Conservation (phyloP, 2,797 vertebrate genomes). For the Semaprochilodus insignis region DNA sequence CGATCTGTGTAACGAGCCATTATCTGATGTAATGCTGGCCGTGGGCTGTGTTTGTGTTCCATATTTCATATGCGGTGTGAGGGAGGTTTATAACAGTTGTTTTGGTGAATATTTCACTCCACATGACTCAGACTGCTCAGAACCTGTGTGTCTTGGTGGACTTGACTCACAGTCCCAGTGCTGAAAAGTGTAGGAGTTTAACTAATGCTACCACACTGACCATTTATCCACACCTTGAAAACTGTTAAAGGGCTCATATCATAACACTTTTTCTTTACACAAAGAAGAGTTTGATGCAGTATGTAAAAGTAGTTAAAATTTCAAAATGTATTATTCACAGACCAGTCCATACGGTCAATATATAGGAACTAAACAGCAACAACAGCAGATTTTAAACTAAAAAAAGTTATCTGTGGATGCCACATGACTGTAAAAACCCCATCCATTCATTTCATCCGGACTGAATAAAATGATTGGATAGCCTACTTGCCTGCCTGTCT, state of each 20-base stretch:
- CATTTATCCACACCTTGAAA: not conserved
- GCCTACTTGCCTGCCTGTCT: too few species aligned
- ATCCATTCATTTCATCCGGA: too few species aligned
- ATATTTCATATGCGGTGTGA: not conserved
- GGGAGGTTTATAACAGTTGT: not conserved
- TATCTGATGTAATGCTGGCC: not conserved
- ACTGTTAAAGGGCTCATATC: not conserved
- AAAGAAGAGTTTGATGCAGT: not conserved
- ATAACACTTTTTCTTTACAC: not conserved
- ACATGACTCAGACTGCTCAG: not conserved
- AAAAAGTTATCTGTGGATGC: too few species aligned
- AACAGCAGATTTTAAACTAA: too few species aligned
- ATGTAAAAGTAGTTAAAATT: too few species aligned
- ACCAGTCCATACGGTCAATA: too few species aligned
- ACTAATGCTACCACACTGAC: not conserved
- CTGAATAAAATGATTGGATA: too few species aligned
- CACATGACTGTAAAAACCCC: too few species aligned
- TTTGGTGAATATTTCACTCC: not conserved
- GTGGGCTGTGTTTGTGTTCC: not conserved
- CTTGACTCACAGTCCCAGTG: not conserved
- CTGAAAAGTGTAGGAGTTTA: not conserved
- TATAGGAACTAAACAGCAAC: too few species aligned
- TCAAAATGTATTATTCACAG: too few species aligned
- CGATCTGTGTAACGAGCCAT: not conserved
- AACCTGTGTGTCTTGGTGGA: not conserved